A percentile compares a stretch with the other conserved stretches of the same genome.
Conservation (phyloP, 2,113 vertebrate genomes). For the Callipepla squamata region DNA sequence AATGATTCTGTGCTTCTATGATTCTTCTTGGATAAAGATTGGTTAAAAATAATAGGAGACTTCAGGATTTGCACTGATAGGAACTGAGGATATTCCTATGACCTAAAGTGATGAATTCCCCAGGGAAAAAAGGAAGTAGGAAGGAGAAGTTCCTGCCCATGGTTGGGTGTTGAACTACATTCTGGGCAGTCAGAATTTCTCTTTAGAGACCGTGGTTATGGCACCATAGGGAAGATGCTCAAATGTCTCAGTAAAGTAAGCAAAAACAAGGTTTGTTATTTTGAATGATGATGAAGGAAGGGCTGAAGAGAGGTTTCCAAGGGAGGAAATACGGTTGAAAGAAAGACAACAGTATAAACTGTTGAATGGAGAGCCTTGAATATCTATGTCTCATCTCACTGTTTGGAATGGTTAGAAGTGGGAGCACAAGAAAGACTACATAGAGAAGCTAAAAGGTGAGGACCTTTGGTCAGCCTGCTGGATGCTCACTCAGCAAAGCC, state of each 20-base stretch:
- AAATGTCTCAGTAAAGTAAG: not conserved
- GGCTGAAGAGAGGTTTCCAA: not conserved
- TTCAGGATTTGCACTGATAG: not conserved
- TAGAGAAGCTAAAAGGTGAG: not conserved
- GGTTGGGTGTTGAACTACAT: not conserved
- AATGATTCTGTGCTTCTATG: no score
- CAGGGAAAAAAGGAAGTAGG: not conserved
- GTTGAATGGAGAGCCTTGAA: not conserved
- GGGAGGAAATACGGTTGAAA: not conserved
- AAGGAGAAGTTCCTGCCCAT: not conserved
- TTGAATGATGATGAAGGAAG: not conserved
- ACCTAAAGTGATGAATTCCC: accelerated
- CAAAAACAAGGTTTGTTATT: not conserved
- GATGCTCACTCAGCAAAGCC: not conserved
- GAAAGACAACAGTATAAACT: not conserved
- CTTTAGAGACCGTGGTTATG: not conserved
- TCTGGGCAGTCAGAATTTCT: not conserved
- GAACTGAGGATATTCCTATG: not conserved
- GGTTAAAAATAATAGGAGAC: not conserved
- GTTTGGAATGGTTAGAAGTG: not conserved
- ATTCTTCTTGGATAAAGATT: not conserved
- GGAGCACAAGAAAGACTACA: not conserved
- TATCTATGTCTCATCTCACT: not conserved
- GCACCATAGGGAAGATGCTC: accelerated
- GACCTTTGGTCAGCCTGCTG: not conserved